Base-by-base conservation (phyloP, 2,113 vertebrate species). In the Oriolus oriolus region DNA sequence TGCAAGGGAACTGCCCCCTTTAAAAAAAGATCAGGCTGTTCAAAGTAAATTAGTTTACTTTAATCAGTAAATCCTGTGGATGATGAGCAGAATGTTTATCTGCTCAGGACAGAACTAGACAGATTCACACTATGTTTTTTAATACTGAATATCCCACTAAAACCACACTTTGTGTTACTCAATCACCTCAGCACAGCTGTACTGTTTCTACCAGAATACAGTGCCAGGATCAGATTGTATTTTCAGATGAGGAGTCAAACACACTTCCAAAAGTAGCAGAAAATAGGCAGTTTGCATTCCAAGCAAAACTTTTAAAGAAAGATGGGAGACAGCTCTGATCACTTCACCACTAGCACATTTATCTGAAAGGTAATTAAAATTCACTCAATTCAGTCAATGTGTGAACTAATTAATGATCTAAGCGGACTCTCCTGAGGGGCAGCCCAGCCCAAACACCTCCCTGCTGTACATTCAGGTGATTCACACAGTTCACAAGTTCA, bases 341-440 rank as follows among this genome's bases (percentile, higher is more conserved):
- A 37, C 68, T 89, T 77, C 6, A 37, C 23, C 53, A 37, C 33
- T 10, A 30, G 39, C 28, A 39, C n/a, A 16, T 79, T 66, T 82
- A 93, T 50, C 90, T 95, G 87, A 87, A 90, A 89, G 45, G 54
- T 95, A 94, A 97, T 97, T 97, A 96, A 94, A 96, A 91, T 80
- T 89, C 90, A 84, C 57, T 95, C 89, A 65, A 91, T 45, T 54
- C 74, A 63, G 64, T 63, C 33, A 2, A 89, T 31, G 42, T 71
- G 56, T 77, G 60, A 94, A 57, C 95, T 97, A 89, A 96, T 93
- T 94, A 97, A 65, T 17, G 77, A 84, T 87, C 84, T 80, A 56
- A 83, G 87, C 19, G 26, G 63, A 24, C 39, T 82, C 76, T 96
- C 81, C 86, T 37, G n/a, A 87, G 87, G 77, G 87, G 26, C 74